Conservation (phyloP, 2,888 invertebrate species). For the Cantharis rufa region DNA sequence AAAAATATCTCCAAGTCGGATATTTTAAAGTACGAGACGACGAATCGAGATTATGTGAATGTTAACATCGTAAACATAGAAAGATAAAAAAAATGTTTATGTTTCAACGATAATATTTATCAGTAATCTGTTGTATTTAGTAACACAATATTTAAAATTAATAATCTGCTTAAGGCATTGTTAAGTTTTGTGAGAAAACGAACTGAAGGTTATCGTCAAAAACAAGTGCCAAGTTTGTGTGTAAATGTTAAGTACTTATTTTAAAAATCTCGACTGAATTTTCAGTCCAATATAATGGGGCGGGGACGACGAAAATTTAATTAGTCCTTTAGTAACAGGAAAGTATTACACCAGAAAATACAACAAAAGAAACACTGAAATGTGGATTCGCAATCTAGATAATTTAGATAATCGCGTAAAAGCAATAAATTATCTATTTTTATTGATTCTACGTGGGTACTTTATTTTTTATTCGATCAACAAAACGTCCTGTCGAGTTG, state of each 20-base stretch:
- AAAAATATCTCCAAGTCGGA: background rate
- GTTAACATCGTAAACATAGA: background rate
- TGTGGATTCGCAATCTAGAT: no score
- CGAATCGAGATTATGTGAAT: background rate
- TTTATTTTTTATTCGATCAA: background rate
- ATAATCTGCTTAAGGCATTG: background rate
- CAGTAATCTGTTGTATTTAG: background rate
- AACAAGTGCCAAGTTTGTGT: background rate
- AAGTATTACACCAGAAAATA: no score
- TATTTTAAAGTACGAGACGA: background rate
- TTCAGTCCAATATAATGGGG: background rate
- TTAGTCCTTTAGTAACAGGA: no score
- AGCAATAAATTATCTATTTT: background rate
- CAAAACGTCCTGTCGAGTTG: background rate
- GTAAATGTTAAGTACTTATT: no score
- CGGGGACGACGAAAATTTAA: no score
- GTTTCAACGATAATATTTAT: background rate
- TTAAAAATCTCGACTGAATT: background rate
- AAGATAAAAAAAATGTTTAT: background rate
- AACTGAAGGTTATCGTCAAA: background rate
- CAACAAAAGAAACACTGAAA: no score
- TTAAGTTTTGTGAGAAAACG: background rate
- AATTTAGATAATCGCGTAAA: background rate
- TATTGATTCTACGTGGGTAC: background rate
- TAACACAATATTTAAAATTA: background rate